Conservation (phyloP, 2,888 invertebrate genomes). For the Pachymerium ferrugineum region DNA sequence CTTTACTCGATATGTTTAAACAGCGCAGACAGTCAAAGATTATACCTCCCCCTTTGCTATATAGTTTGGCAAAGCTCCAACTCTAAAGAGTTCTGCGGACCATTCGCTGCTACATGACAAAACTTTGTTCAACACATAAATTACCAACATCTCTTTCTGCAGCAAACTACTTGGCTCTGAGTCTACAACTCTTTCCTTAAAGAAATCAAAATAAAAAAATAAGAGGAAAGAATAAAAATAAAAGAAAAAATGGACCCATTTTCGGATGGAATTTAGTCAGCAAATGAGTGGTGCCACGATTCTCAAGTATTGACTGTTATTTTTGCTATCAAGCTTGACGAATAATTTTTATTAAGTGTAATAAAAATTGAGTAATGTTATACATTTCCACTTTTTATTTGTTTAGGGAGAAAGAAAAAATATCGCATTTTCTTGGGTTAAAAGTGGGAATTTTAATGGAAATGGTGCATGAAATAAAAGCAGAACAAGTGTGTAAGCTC, state of each 20-base stretch:
- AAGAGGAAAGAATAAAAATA: not conserved
- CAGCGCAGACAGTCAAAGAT: slow-evolving; percentile 1
- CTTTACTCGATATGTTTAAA: not conserved
- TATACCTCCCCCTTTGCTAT: not conserved
- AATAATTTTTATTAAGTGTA: not conserved
- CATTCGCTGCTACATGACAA: slow-evolving; percentile 9
- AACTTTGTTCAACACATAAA: slow-evolving; percentile 16
- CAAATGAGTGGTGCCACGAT: not conserved
- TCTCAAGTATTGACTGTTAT: not conserved
- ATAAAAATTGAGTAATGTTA: too few relatives aligned
- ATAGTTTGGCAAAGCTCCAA: not conserved
- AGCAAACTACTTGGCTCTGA: not conserved
- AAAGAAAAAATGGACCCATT: not conserved
- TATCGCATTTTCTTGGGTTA: too few relatives aligned
- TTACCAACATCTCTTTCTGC: not conserved
- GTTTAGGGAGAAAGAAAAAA: too few relatives aligned
- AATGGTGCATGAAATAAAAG: slow-evolving; percentile 15
- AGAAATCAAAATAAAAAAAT: slow-evolving; percentile 6
- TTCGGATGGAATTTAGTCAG: slow-evolving; percentile 1
- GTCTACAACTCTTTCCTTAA: slow-evolving; percentile 6
- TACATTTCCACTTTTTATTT: too few relatives aligned
- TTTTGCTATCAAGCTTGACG: not conserved
- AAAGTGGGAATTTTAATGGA: too few relatives aligned
- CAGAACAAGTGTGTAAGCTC: not conserved
- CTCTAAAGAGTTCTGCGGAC: not conserved